Evolutionary conservation across 2,797 vertebrate species (phyloP).

Genomic region (Protonibea diacanthus): DNA sequence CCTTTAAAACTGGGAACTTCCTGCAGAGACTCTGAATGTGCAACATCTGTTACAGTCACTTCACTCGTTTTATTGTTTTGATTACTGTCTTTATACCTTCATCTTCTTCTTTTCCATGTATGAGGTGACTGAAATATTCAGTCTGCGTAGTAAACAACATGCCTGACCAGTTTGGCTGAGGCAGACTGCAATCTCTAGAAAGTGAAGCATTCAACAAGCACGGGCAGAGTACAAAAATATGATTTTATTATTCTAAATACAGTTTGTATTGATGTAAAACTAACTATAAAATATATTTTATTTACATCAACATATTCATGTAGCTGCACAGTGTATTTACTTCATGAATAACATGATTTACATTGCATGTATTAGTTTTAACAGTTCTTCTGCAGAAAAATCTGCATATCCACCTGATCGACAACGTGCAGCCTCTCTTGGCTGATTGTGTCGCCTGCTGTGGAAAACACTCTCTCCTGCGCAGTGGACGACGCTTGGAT

Average conservation of each 20-base stretch:
- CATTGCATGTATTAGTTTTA: neutral
- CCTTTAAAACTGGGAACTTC: neutral
- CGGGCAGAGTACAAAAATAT: no score
- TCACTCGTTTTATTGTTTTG: neutral
- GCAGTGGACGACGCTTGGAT: slow-evolving; percentile 14
- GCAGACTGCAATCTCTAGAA: neutral
- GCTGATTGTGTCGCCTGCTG: slow-evolving; percentile 11
- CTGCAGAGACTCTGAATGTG: neutral
- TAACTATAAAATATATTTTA: no score
- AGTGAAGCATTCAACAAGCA: no score
- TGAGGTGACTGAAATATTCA: neutral
- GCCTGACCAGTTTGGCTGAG: neutral
- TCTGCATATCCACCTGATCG: slow-evolving; percentile 14
- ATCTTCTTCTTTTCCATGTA: neutral
- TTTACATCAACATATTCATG: neutral
- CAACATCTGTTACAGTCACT: neutral
- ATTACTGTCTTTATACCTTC: neutral
- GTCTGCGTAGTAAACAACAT: neutral
- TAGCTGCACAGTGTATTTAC: neutral
- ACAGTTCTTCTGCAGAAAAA: slow-evolving; percentile 26
- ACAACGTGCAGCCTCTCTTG: slow-evolving; percentile 21
- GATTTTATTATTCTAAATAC: no score
- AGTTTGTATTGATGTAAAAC: no score
- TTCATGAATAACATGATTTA: neutral
- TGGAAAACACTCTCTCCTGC: slow-evolving; percentile 20